Conservation (phyloP, 2,888 invertebrate genomes). For the Dione vanillae region DNA sequence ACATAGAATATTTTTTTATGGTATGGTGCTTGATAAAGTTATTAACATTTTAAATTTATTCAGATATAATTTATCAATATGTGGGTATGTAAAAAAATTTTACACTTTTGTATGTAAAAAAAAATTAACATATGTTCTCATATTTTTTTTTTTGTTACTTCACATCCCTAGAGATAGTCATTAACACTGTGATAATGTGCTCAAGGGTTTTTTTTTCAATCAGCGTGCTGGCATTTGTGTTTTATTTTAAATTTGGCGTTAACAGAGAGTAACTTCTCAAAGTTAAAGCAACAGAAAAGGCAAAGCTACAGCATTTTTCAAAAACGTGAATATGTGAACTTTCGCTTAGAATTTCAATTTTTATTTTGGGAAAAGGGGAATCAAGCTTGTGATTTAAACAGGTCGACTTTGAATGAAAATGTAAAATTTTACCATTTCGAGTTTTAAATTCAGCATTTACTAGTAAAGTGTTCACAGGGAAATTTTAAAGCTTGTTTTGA, state of each 20-base stretch:
- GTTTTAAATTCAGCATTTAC: not conserved
- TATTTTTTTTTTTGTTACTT: no score
- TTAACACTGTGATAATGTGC: not conserved
- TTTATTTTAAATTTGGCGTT: not conserved
- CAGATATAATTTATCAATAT: no score
- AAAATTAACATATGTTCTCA: no score
- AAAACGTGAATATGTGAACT: not conserved
- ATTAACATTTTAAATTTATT: no score
- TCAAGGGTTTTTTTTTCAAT: not conserved
- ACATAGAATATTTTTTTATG: no score
- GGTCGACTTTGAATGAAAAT: not conserved
- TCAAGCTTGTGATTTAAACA: not conserved
- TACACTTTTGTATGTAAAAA: no score
- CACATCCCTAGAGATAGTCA: no score
- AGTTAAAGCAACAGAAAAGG: not conserved
- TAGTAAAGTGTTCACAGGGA: not conserved
- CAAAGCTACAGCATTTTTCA: not conserved
- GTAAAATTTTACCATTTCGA: not conserved
- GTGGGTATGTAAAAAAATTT: no score
- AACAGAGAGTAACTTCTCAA: constrained; percentile 7
- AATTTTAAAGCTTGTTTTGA: not conserved
- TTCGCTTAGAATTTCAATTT: not conserved
- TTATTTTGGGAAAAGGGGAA: not conserved
- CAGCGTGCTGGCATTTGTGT: constrained; percentile 4
- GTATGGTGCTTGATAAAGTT: no score